These are phyloP conservation scores for Cochlearius cochlearius DNA, from an alignment of 2,113 vertebrate species.

Conservation along the genomic window DNA sequence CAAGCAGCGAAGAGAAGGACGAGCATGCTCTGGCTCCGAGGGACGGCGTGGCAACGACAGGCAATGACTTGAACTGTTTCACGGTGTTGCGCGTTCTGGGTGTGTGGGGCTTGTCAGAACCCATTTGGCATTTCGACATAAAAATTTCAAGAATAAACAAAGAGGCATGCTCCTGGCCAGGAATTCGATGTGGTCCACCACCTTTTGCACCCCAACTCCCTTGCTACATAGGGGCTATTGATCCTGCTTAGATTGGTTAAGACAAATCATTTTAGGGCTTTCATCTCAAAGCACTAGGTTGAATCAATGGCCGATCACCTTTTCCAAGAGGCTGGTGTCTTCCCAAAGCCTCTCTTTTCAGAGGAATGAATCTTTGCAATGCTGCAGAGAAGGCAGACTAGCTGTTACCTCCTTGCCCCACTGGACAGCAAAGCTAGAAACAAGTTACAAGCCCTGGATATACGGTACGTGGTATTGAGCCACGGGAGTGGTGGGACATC, in stretches of 20 bases:
- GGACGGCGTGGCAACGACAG: fast-evolving
- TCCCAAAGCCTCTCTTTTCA: not conserved
- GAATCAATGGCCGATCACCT: slow-evolving; percentile 19
- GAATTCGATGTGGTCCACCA: not conserved
- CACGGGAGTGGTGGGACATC: not conserved
- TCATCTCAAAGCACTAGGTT: not conserved
- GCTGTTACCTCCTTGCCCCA: not conserved
- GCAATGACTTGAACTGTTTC: not conserved
- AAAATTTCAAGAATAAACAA: not conserved
- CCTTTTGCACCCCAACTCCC: not conserved
- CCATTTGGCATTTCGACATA: not conserved
- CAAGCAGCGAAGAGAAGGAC: fast-evolving
- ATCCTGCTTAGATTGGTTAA: not conserved
- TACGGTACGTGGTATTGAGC: not conserved
- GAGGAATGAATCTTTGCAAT: not conserved
- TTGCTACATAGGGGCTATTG: not conserved
- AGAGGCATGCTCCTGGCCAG: not conserved
- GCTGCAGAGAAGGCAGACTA: not conserved
- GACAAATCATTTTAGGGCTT: not conserved
- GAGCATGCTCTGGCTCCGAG: not conserved
- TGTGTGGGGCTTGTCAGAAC: not conserved
- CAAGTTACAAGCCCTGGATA: not conserved
- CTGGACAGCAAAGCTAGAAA: not conserved
- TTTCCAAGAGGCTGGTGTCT: not conserved
- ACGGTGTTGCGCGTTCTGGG: not conserved